Percentiles rank a stretch among this genome's conserved stretches.
Conservation (phyloP, 1,140 invertebrate genomes). For the Dendroctonus valens region DNA sequence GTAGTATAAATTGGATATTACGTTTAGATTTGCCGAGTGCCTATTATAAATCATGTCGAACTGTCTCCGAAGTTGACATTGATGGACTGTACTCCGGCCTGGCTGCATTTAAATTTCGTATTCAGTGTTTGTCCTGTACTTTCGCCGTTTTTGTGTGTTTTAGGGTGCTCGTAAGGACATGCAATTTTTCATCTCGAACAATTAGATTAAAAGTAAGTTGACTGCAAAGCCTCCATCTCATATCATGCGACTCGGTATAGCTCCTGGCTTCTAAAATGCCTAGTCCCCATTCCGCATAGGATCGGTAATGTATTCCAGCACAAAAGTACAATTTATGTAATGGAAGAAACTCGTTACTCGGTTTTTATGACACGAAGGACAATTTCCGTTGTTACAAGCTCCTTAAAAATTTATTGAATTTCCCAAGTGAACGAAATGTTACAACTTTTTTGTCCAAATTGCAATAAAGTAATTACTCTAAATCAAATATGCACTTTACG, state of each 20-base stretch:
- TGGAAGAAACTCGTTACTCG: slow-evolving; percentile 33
- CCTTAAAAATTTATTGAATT: slow-evolving; percentile 9
- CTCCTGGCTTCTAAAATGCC: slow-evolving; percentile 13
- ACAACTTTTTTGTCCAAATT: too few species aligned
- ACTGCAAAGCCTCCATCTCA: slow-evolving; percentile 24
- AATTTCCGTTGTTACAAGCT: slow-evolving; percentile 18
- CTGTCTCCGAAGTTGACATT: slow-evolving; percentile 35
- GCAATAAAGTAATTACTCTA: too few species aligned
- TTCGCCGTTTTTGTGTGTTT: slow-evolving; percentile 27
- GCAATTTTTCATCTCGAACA: slow-evolving; percentile 35
- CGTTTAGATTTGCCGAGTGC: slow-evolving; percentile 33
- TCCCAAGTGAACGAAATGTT: too few species aligned
- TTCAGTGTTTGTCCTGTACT: slow-evolving; percentile 32
- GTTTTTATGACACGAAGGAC: slow-evolving; percentile 23
- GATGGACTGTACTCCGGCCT: slow-evolving; percentile 29
- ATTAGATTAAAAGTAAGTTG: slow-evolving; percentile 36
- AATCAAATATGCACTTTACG: too few species aligned
- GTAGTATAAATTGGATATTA: slow-evolving; percentile 38
- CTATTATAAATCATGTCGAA: slow-evolving; percentile 35
- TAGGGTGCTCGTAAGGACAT: slow-evolving; percentile 24
- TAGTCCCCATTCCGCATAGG: slow-evolving; percentile 21
- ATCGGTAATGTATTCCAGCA: slow-evolving; percentile 27
- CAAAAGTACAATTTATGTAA: slow-evolving; percentile 36
- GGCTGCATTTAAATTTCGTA: slow-evolving; percentile 33
- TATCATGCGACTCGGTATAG: slow-evolving; percentile 2